These are phyloP conservation scores for Drosophila sp. DNA, from an alignment of 1,140 invertebrate genomes.

Conservation along the genomic window DNA sequence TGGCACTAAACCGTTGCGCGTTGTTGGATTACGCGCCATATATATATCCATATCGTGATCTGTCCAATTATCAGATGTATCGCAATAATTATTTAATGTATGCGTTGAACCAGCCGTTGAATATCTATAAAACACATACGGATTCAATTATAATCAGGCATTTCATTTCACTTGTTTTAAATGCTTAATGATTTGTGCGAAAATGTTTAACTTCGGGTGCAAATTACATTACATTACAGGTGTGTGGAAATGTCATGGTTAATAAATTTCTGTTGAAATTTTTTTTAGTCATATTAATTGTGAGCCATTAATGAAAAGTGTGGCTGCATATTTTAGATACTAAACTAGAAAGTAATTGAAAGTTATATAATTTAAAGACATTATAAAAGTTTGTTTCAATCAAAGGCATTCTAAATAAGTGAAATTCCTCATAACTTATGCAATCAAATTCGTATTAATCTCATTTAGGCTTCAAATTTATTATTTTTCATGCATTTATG, in stretches of 20 bases:
- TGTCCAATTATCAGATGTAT: constrained; percentile 96
- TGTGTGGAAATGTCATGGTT: constrained; percentile 8
- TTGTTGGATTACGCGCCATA: constrained; percentile 94
- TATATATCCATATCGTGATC: constrained; percentile 98
- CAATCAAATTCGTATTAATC: no score
- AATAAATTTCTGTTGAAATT: constrained; percentile 10
- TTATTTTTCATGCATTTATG: background rate
- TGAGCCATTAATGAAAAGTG: background rate
- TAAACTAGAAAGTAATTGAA: background rate
- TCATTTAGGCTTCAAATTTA: no score
- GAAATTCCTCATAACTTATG: no score
- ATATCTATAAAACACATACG: constrained; percentile 83
- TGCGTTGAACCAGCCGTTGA: constrained; percentile 89
- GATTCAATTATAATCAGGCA: constrained; percentile 32
- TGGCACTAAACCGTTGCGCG: constrained; percentile 92
- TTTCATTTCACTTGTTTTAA: background rate
- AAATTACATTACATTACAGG: constrained; percentile 24
- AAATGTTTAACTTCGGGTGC: constrained; percentile 25
- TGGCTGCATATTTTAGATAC: background rate
- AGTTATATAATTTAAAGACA: background rate
- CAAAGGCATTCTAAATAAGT: no score
- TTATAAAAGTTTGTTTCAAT: background rate
- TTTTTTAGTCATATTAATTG: background rate
- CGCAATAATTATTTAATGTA: constrained; percentile 92
- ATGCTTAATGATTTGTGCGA: constrained; percentile 35